Percentiles rank a stretch among this genome's conserved stretches.
phyloP scores from a whole-genome alignment of 1,140 invertebrate genomes.

The Lysiphlebus fabarum region DNA sequence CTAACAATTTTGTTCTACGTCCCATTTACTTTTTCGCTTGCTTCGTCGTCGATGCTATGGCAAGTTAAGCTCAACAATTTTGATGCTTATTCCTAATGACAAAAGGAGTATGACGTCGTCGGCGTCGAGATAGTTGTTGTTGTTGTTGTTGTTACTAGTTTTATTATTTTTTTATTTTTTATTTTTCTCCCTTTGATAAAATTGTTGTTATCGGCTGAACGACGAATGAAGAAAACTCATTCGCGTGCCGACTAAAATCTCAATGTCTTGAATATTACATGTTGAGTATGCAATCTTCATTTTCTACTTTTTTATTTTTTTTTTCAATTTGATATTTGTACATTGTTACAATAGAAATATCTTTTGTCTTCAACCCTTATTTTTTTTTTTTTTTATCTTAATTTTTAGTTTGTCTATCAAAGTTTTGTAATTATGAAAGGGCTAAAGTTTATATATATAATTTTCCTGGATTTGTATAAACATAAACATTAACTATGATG shows the following conservation, averaged over 20 bases:
- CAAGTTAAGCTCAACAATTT: constrained; percentile 15
- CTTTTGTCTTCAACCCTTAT: constrained; percentile 13
- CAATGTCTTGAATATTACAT: too few species aligned
- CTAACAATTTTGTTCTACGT: constrained; percentile 11
- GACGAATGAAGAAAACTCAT: constrained; percentile 11
- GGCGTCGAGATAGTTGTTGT: background rate
- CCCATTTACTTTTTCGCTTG: constrained; percentile 12
- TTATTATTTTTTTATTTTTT: constrained; percentile 5
- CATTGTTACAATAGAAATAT: constrained; percentile 2
- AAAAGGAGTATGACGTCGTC: background rate
- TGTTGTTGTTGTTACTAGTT: background rate
- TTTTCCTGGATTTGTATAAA: background rate
- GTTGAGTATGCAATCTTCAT: background rate
- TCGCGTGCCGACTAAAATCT: background rate
- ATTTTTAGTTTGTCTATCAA: constrained; percentile 17
- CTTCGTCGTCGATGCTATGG: background rate
- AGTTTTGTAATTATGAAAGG: constrained; percentile 22
- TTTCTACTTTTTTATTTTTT: background rate
- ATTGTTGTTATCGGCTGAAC: constrained; percentile 13
- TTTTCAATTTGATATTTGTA: background rate
- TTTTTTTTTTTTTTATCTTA: background rate
- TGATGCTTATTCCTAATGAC: constrained; percentile 22
- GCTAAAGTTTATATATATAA: background rate
- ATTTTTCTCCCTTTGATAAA: background rate
- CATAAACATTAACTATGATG: constrained; percentile 4